Evolutionary conservation across 1,140 invertebrate genomes (phyloP).

Genomic region (Palaemon carinicauda): DNA sequence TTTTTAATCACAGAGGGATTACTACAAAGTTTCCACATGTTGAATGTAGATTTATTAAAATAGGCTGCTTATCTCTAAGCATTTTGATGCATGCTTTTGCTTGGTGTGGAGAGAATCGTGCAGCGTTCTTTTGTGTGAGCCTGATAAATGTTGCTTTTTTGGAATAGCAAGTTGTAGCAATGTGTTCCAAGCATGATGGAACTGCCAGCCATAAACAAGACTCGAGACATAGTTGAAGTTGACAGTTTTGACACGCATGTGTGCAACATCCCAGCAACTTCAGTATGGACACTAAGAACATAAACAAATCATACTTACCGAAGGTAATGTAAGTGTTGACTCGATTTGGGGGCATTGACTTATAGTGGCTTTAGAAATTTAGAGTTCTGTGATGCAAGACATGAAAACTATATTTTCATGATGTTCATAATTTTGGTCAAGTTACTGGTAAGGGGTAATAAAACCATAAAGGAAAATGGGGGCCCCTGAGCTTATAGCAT

Average conservation of each 20-base stretch:
- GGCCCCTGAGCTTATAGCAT: too few species aligned
- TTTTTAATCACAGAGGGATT: too few species aligned
- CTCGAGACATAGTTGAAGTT: conserved; percentile 51
- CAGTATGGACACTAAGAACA: conserved; percentile 23
- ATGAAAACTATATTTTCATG: too few species aligned
- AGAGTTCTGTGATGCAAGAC: too few species aligned
- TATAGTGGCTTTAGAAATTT: too few species aligned
- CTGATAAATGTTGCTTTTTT: conserved; percentile 51
- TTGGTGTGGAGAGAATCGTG: not conserved
- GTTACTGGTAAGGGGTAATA: too few species aligned
- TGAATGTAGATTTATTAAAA: not conserved
- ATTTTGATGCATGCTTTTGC: conserved; percentile 36
- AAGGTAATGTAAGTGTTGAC: conserved; percentile 36
- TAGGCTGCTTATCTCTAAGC: not conserved
- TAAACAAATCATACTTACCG: conserved; percentile 37
- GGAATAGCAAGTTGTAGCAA: conserved; percentile 45
- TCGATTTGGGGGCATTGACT: too few species aligned
- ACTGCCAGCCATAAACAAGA: conserved; percentile 44
- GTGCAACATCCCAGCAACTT: conserved; percentile 32
- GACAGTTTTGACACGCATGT: conserved; percentile 44
- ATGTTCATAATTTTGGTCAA: too few species aligned
- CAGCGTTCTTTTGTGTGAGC: conserved; percentile 26
- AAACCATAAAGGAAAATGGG: too few species aligned
- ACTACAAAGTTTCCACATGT: too few species aligned
- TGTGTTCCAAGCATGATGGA: conserved; percentile 51